phyloP scores from a whole-genome alignment of 2,888 invertebrate genomes.

The Eupsilia transversa region DNA sequence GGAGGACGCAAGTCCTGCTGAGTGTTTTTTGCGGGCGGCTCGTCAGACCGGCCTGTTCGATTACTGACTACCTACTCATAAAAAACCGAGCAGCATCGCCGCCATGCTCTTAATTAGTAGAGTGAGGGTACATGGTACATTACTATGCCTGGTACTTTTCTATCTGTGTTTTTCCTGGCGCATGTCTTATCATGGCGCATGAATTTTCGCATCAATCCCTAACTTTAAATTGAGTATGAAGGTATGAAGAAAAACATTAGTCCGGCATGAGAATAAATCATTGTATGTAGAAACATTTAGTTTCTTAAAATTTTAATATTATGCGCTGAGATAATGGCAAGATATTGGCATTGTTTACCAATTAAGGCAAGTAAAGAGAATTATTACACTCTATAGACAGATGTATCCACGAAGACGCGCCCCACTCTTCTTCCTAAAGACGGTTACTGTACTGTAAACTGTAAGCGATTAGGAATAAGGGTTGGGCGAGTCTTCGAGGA shows the following conservation, averaged over 20 bases:
- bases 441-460: too few species aligned
- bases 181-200: too few species aligned
- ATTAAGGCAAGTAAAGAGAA: background rate
- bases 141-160: too few species aligned
- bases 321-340: too few species aligned
- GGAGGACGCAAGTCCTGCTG: conserved; percentile 50
- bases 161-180: too few species aligned
- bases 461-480: too few species aligned
- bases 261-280: background rate
- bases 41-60: conserved; percentile 46
- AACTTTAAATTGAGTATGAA: background rate
- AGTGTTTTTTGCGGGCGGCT: conserved; percentile 60
- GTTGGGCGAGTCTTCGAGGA: too few species aligned
- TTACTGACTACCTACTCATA: conserved; percentile 49
- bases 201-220: background rate
- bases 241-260: background rate
- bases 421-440: too few species aligned
- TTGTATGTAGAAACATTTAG: background rate
- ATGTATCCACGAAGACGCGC: too few species aligned
- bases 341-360: background rate
- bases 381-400: background rate
- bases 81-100: conserved; percentile 54
- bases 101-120: conserved; percentile 65
- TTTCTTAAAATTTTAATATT: background rate
- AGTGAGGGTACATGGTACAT: conserved; percentile 20